These are phyloP conservation scores for Paracanthobrama guichenoti DNA, from an alignment of 2,113 vertebrate genomes.

Conservation along the genomic window DNA sequence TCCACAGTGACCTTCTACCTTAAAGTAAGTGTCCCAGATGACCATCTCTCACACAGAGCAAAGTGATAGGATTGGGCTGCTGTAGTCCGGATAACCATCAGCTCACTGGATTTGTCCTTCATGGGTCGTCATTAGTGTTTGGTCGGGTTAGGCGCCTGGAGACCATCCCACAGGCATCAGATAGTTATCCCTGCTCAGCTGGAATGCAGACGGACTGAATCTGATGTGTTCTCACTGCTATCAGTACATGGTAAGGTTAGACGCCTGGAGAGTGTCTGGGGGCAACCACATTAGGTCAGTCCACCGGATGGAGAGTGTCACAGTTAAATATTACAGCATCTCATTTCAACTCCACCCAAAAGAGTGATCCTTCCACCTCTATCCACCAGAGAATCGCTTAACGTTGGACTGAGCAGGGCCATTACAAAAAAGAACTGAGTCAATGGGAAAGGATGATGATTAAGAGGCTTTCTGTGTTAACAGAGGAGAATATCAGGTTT, in stretches of 20 bases:
- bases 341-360: slow-evolving; percentile 36
- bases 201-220: slow-evolving; percentile 10
- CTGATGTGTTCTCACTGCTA: slow-evolving; percentile 26
- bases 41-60: slow-evolving; percentile 32
- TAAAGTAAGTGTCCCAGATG: slow-evolving; percentile 38
- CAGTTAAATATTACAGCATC: slow-evolving; percentile 27
- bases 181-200: slow-evolving; percentile 17
- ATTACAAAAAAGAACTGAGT: slow-evolving; percentile 68
- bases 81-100: slow-evolving; percentile 49
- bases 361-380: slow-evolving; percentile 20
- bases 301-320: slow-evolving; percentile 28
- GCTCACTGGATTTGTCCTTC: slow-evolving; percentile 52
- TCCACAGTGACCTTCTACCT: slow-evolving; percentile 22
- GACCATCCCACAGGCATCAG: slow-evolving; percentile 32
- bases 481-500: slow-evolving; percentile 78
- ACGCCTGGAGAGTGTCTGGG: slow-evolving; percentile 30
- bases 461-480: slow-evolving; percentile 80
- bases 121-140: slow-evolving; percentile 40
- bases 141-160: slow-evolving; percentile 39
- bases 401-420: slow-evolving; percentile 64
- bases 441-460: slow-evolving; percentile 81
- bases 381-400: slow-evolving; percentile 64
- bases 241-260: slow-evolving; percentile 36
- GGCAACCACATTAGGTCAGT: slow-evolving; percentile 22
- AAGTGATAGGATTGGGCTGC: slow-evolving; percentile 33